Conservation (phyloP, 2,888 invertebrate genomes). For the Heteromurus nitidus region DNA sequence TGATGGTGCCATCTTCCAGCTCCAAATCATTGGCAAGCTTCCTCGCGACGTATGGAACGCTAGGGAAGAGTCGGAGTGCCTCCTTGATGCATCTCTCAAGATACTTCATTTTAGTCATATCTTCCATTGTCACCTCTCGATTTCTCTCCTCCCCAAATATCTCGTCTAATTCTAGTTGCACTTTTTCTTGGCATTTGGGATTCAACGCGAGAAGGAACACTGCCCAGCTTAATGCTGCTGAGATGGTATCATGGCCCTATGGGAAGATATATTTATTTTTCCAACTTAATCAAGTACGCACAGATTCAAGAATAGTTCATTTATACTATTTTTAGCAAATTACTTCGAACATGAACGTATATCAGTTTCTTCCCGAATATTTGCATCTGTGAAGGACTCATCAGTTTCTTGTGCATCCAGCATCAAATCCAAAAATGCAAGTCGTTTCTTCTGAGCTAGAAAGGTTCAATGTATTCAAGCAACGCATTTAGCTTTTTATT, state of each 20-base stretch:
- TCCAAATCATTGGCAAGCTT: constrained; percentile 74
- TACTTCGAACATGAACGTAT: constrained; percentile 86
- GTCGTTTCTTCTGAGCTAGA: constrained; percentile 73
- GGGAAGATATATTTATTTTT: no score
- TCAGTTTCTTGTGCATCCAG: constrained; percentile 78
- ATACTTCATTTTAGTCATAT: constrained; percentile 75
- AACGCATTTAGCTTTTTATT: not conserved
- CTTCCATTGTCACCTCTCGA: constrained; percentile 73
- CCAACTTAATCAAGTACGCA: not conserved
- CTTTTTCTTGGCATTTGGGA: constrained; percentile 67
- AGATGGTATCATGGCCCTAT: constrained; percentile 67
- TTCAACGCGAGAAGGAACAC: constrained; percentile 62
- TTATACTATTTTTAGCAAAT: not conserved
- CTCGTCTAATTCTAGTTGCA: constrained; percentile 59
- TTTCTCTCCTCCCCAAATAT: constrained; percentile 60
- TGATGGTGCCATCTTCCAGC: no score
- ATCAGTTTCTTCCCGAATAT: constrained; percentile 85
- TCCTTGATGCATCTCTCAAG: constrained; percentile 76
- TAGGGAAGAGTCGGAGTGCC: constrained; percentile 75
- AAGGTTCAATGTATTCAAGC: no score
- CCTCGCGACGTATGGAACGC: constrained; percentile 75
- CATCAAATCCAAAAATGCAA: constrained; percentile 78
- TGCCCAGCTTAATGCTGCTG: constrained; percentile 65
- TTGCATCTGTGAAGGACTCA: constrained; percentile 81
- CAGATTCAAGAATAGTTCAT: not conserved